A percentile compares a stretch with the other conserved stretches of the same genome.
phyloP scores from a whole-genome alignment of 2,888 invertebrate genomes.

The Sarcophaga carnaria region DNA sequence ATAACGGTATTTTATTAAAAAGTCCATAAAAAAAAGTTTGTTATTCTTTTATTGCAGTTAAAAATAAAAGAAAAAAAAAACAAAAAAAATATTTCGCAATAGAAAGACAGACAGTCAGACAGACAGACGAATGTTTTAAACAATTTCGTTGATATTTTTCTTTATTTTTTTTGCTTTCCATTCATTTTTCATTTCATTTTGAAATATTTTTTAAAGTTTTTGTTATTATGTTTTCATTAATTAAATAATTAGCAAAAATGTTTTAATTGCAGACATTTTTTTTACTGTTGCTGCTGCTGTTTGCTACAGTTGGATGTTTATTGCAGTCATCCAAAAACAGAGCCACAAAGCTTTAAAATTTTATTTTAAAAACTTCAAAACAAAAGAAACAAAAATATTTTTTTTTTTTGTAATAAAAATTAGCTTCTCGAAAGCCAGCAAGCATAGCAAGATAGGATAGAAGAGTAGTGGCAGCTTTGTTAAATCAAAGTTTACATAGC shows the following conservation, averaged over 20 bases:
- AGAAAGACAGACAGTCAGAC: too few species aligned
- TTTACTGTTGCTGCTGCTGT: too few species aligned
- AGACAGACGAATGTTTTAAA: too few species aligned
- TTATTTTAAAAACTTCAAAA: too few species aligned
- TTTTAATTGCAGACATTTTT: not conserved
- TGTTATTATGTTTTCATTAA: not conserved
- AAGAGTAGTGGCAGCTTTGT: too few species aligned
- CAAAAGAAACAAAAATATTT: too few species aligned
- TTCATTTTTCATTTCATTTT: not conserved
- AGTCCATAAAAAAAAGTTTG: not conserved
- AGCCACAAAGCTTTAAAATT: not conserved
- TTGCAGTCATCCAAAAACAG: not conserved
- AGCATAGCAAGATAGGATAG: too few species aligned
- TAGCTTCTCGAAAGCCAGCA: too few species aligned
- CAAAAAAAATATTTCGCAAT: too few species aligned
- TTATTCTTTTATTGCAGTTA: not conserved
- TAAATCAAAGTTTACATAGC: too few species aligned
- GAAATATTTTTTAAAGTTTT: not conserved
- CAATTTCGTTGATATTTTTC: not conserved
- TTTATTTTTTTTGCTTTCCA: not conserved
- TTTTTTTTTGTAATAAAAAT: too few species aligned
- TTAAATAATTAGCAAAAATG: not conserved
- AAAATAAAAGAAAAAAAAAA: too few species aligned
- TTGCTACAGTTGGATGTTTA: not conserved
- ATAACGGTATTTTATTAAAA: slow-evolving; percentile 14